A percentile compares a stretch with the other conserved stretches of the same genome.
phyloP scores from a whole-genome alignment of 2,888 invertebrate species.

The Brachyptera putata region DNA sequence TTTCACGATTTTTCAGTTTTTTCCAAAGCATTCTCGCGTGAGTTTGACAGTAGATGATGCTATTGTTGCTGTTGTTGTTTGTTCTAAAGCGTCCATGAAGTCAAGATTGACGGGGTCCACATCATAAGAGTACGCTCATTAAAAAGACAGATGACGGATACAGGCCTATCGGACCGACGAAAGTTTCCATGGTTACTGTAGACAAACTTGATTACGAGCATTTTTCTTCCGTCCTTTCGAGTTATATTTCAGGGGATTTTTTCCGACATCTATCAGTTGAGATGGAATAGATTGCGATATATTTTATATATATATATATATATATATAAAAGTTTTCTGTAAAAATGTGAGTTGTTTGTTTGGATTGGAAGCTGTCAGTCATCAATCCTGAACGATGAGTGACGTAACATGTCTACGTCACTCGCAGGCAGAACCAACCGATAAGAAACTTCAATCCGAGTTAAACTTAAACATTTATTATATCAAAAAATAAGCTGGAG shows the following conservation, averaged over 20 bases:
- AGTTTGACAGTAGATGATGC: no score
- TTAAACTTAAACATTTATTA: neutral
- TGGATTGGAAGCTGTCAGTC: constrained; percentile 19
- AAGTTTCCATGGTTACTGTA: constrained; percentile 11
- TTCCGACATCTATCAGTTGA: constrained; percentile 29
- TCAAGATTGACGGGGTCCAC: constrained; percentile 17
- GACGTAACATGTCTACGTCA: constrained; percentile 16
- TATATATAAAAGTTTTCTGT: constrained; percentile 15
- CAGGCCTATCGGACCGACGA: constrained; percentile 6
- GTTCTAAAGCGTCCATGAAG: neutral
- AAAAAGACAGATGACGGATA: constrained; percentile 19
- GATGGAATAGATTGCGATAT: constrained; percentile 30
- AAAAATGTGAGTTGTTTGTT: constrained; percentile 25
- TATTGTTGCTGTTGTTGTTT: neutral
- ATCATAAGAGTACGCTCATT: constrained; percentile 14
- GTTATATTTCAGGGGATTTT: constrained; percentile 14
- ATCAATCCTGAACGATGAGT: constrained; percentile 24
- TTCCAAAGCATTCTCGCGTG: no score
- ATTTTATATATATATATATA: no score
- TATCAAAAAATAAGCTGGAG: no score
- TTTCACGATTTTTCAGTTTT: no score
- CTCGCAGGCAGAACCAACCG: no score
- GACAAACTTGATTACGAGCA: constrained; percentile 7
- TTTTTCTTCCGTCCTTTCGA: constrained; percentile 13
- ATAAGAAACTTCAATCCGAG: neutral